Base-by-base conservation (phyloP, 2,797 vertebrate genomes). In the Peromyscus melanophrys region DNA sequence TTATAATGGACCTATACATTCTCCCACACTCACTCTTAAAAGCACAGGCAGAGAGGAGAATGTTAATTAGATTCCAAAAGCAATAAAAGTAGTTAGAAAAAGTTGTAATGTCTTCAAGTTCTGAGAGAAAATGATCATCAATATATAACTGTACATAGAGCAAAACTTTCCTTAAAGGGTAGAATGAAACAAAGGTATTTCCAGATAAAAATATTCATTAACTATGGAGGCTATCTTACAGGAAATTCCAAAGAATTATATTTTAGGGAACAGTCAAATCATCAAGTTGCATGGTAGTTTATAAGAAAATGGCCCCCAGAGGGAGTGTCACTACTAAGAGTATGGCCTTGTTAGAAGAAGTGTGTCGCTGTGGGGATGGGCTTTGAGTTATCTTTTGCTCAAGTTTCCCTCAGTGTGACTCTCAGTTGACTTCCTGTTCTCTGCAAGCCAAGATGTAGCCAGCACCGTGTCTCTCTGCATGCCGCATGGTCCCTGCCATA, bases 111-210 rank as follows among this genome's bases (percentile, higher is more conserved):
- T 34, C 29, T 84, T 89, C 12, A 84, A n/a, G 61, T 71, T 46
- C 63, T 37, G 31, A 78, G 73, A 57, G n/a, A 87, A 57, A 71
- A 69, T 46, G 43, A 78, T 13, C 8, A 49, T 40, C 25, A 81
- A 9, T 8, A 0, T 69, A 81, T 34, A 9, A 17, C 16, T 61
- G 4, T 8, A 71, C 3, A 71, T 11, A 14, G 4, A 88, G 37
- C 23, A 85, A 89, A 92, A 37, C 29, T 55, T 82, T 52, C 89
- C 63, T 89, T 84, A 59, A 85, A 77, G 82, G 52, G 29, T 14
- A 84, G n/a, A 59, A 40, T 27, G 4, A 76, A 55, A 89, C 43
- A 65, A 94, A 77, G 21, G 21, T 16, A 57, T 57, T 78, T 89
- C 29, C n/a, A 69, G 34, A 73, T 78, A 73, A 83, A 84, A 67